These are phyloP conservation scores for Lepus europaeus DNA, from an alignment of 2,113 vertebrate genomes.

Conservation along the genomic window DNA sequence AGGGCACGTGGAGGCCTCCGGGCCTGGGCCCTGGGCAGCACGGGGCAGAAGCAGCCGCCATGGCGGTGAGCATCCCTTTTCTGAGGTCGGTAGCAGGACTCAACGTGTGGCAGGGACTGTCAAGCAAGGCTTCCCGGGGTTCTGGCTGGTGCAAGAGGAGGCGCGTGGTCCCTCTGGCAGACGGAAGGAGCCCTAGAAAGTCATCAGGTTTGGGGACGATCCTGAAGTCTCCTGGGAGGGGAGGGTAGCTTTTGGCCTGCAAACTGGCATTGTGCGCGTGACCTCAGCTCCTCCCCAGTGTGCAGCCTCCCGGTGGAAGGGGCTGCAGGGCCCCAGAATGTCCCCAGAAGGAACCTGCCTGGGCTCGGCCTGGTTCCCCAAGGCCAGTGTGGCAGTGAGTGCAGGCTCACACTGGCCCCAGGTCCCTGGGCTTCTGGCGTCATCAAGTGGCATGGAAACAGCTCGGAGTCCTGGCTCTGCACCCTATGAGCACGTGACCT, in stretches of 20 bases:
- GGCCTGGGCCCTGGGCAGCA: neutral
- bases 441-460: neutral
- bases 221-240: neutral
- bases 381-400: neutral
- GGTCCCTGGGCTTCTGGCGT: neutral
- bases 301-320: neutral
- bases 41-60: neutral
- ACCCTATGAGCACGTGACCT: neutral
- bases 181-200: neutral
- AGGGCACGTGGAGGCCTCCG: neutral
- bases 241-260: neutral
- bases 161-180: neutral
- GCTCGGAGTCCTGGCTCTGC: neutral
- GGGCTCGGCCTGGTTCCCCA: neutral
- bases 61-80: neutral
- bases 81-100: neutral
- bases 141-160: neutral
- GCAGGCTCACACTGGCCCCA: fast-evolving
- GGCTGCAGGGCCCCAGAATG: neutral
- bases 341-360: neutral
- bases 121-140: neutral
- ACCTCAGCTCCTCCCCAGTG: neutral
- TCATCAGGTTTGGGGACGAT: neutral
- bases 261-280: neutral
- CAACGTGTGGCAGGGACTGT: neutral